Evolutionary conservation across 2,888 invertebrate genomes (phyloP), one percentile per base, ranked within the genome.

Genomic region (Gymnoscelis rufifasciata): DNA sequence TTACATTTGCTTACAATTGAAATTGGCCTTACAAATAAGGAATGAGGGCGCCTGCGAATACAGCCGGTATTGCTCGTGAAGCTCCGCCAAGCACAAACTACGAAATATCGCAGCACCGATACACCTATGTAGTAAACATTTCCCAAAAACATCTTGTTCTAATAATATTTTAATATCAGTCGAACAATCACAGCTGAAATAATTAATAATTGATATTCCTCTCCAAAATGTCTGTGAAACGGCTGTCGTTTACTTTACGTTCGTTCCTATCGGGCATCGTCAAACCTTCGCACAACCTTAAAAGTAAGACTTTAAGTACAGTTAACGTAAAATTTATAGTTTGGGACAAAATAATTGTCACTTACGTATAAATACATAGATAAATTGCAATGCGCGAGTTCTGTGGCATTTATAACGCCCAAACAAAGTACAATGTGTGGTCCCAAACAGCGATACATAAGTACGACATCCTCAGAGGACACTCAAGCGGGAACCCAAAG

Each of bases 71-170:
- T 72, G 47, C 57, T 64, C 62, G 61, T 65, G 13, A 68, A 83
- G n/a, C 83, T 83, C 83, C 80, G 79, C 80, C 71, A 13, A 13
- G 71, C 71, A 66, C 65, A n/a, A n/a, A 60, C 68, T 60, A 47
- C 5, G 6, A 26, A 74, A 73, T 74, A 76, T 74, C 59, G 73
- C 72, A 84, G 81, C 84, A 83, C 82, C 84, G 72, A 70, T 78
- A 83, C 79, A 83, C 81, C 71, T 71, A 66, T 14, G 62, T 63
- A 62, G 66, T 62, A 59, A 64, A 67, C 58, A 54, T 60, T 68
- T 68, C 19, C 15, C 54, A 66, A 68, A 70, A 66, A 54, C 54
- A 29, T 41, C 8, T 53, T 58, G 54, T 53, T 38, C 13, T 30
- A 28, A 24, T 27, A n/a, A 41, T 31, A 13, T 43, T 51, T 46